Conservation (phyloP, 2,888 invertebrate species). For the Dioctria linearis region DNA sequence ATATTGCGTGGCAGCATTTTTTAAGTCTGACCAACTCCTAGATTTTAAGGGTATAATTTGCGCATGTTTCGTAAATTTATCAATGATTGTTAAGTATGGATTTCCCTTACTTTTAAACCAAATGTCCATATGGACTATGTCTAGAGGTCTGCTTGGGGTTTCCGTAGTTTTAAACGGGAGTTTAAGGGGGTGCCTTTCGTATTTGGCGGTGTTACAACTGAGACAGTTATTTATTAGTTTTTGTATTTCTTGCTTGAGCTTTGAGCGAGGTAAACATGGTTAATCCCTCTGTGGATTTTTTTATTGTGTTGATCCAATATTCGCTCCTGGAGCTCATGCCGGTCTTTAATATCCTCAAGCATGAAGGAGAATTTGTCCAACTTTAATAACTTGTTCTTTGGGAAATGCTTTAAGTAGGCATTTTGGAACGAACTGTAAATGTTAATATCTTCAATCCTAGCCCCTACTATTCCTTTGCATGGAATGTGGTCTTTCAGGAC, state of each 20-base stretch:
- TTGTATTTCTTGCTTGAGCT: conserved; percentile 35
- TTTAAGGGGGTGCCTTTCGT: conserved; percentile 51
- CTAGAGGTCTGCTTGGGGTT: conserved; percentile 32
- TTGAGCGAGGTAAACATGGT: conserved; percentile 37
- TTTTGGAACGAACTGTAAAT: too few relatives aligned
- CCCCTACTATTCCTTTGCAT: too few relatives aligned
- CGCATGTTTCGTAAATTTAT: conserved; percentile 53
- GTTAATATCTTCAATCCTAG: too few relatives aligned
- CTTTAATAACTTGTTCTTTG: too few relatives aligned
- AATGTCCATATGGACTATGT: conserved; percentile 50
- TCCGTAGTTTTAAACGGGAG: conserved; percentile 49
- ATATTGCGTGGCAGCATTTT: conserved; percentile 45
- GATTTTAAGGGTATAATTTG: conserved; percentile 38
- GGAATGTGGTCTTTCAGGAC: too few relatives aligned
- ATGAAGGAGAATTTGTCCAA: too few relatives aligned
- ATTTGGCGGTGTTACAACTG: conserved; percentile 48
- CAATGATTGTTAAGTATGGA: conserved; percentile 12
- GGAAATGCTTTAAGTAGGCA: too few relatives aligned
- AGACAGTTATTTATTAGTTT: conserved; percentile 53
- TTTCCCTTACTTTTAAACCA: conserved; percentile 35
- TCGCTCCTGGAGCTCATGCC: too few relatives aligned
- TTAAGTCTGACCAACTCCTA: conserved; percentile 42
- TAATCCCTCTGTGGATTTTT: background rate
- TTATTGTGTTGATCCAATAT: too few relatives aligned
- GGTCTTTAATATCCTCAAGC: too few relatives aligned